Conservation (phyloP, 1,140 invertebrate genomes). For the Meloidogyne floridensis region DNA sequence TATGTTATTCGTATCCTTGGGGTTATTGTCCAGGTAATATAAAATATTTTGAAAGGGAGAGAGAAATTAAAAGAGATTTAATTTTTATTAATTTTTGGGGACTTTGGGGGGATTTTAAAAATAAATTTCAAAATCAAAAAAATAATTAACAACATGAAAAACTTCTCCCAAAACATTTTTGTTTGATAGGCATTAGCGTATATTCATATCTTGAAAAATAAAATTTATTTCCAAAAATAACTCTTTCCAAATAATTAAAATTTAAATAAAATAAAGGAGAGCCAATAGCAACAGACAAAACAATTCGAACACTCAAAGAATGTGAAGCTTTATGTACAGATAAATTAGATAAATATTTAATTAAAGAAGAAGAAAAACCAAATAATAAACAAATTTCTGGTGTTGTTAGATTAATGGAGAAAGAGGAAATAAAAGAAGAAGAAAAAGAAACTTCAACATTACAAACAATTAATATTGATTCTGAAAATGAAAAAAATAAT, state of each 20-base stretch:
- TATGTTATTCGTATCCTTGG: constrained; percentile 41
- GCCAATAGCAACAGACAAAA: constrained; percentile 35
- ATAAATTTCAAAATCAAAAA: too few species aligned
- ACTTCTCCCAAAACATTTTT: too few species aligned
- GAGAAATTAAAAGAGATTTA: too few species aligned
- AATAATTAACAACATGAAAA: too few species aligned
- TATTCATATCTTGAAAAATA: too few species aligned
- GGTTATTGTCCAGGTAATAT: constrained; percentile 41
- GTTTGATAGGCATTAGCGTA: too few species aligned
- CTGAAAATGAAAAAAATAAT: too few species aligned
- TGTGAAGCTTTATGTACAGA: constrained; percentile 35
- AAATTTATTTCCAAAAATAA: too few species aligned
- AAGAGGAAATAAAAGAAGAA: neutral
- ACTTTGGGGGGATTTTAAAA: too few species aligned
- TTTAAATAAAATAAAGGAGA: constrained; percentile 19
- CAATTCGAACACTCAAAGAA: constrained; percentile 44
- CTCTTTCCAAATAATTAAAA: neutral
- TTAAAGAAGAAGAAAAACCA: neutral
- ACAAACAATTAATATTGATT: too few species aligned
- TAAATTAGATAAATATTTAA: constrained; percentile 9
- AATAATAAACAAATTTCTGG: neutral
- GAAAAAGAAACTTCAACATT: neutral
- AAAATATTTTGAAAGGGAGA: neutral
- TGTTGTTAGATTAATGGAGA: neutral
- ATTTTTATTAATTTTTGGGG: too few species aligned